Evolutionary conservation across 1,140 invertebrate genomes (phyloP).

Genomic region (Papilio helenus): DNA sequence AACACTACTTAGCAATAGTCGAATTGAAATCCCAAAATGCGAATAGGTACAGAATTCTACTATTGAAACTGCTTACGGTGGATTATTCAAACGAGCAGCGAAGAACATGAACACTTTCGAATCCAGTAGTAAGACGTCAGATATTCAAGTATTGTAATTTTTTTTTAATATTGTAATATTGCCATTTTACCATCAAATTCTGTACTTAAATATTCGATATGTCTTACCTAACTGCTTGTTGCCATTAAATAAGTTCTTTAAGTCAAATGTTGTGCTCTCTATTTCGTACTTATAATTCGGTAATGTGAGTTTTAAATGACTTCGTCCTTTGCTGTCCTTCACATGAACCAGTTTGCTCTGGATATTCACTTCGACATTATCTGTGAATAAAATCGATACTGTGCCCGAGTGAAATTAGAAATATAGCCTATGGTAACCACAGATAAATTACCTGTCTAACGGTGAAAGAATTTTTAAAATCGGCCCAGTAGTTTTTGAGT

Average conservation of each 20-base stretch:
- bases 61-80: not conserved
- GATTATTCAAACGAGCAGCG: not conserved
- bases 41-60: not conserved
- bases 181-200: no score
- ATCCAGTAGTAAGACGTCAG: not conserved
- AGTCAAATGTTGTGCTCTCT: slow-evolving; percentile 82
- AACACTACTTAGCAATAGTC: slow-evolving; percentile 27
- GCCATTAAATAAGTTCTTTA: slow-evolving; percentile 87
- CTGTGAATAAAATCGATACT: slow-evolving; percentile 64
- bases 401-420: no score
- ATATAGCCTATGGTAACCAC: no score
- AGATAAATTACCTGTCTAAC: no score
- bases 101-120: no score
- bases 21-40: slow-evolving; percentile 9
- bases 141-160: no score
- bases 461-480: no score
- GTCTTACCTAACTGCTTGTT: slow-evolving; percentile 84
- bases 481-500: no score
- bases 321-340: slow-evolving; percentile 67
- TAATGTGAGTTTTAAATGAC: slow-evolving; percentile 82
- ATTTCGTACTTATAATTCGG: slow-evolving; percentile 85
- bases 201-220: not conserved
- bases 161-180: no score
- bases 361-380: slow-evolving; percentile 83
- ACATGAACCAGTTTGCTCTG: slow-evolving; percentile 83